phyloP scores from a whole-genome alignment of 2,113 vertebrate species.

The Dryoscopus gambensis region DNA sequence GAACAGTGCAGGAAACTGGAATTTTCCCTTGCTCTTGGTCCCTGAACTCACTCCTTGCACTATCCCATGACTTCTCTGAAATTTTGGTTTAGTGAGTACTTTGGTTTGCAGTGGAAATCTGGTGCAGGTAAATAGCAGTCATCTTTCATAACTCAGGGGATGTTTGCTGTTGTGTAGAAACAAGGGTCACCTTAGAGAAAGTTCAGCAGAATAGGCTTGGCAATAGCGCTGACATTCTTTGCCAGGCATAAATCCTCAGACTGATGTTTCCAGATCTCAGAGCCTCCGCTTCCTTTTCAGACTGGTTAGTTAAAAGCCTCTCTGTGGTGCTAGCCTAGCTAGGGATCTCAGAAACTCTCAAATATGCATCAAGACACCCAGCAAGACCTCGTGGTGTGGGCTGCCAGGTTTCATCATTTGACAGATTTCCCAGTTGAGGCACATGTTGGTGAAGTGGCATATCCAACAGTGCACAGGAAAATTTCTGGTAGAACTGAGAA shows the following conservation, averaged over 20 bases:
- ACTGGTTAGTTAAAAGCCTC: neutral
- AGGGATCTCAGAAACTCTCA: neutral
- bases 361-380: neutral
- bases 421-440: neutral
- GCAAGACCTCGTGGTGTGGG: neutral
- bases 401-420: neutral
- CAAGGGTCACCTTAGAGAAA: neutral
- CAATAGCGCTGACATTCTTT: neutral
- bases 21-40: neutral
- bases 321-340: neutral
- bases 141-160: neutral
- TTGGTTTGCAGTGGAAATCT: neutral
- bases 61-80: neutral
- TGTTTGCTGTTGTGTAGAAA: neutral
- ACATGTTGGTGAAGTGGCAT: neutral
- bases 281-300: neutral
- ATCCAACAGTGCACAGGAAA: neutral
- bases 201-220: neutral
- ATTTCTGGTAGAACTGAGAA: neutral
- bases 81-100: neutral
- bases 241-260: neutral
- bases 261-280: conserved; percentile 10
- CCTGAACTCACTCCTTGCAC: neutral
- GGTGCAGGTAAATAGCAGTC: neutral
- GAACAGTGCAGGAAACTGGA: neutral